phyloP scores from a whole-genome alignment of 2,797 vertebrate species.

The Gallinago stenura region DNA sequence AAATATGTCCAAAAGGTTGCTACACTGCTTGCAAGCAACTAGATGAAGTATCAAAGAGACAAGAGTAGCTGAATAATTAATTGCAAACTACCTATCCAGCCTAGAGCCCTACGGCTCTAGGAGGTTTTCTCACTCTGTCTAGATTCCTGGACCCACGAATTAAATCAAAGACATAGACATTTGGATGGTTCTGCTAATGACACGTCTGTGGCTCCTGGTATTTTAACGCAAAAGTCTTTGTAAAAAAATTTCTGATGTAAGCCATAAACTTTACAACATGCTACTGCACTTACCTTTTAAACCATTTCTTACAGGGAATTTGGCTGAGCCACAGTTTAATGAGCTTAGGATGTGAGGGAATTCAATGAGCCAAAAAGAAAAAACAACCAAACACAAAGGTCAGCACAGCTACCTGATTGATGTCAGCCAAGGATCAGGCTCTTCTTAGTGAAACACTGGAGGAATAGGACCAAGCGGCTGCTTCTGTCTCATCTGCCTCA shows the following conservation, averaged over 20 bases:
- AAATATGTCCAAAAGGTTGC: not conserved
- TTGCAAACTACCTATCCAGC: not conserved
- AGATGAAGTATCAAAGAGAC: not conserved
- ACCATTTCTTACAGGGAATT: not conserved
- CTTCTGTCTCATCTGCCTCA: not conserved
- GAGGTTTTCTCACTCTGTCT: not conserved
- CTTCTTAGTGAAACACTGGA: not conserved
- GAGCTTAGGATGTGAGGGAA: constrained; percentile 37
- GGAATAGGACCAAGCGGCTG: not conserved
- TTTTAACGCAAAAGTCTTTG: not conserved
- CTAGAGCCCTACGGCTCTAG: not conserved
- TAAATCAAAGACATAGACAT: not conserved
- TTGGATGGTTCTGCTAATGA: not conserved
- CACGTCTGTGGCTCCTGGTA: not conserved
- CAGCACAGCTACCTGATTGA: not conserved
- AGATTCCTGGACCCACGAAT: not conserved
- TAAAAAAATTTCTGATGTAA: not conserved
- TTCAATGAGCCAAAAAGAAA: constrained; percentile 2
- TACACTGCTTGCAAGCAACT: not conserved
- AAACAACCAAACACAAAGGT: constrained; percentile 17
- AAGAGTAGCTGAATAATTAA: not conserved
- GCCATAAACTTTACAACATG: not conserved
- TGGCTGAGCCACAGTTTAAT: constrained; percentile 16
- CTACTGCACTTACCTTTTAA: constrained; percentile 7
- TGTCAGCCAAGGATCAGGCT: not conserved